Evolutionary conservation across 2,113 vertebrate species (phyloP), one percentile per base, ranked within the genome.

Genomic region (Rhinoderma darwinii): DNA sequence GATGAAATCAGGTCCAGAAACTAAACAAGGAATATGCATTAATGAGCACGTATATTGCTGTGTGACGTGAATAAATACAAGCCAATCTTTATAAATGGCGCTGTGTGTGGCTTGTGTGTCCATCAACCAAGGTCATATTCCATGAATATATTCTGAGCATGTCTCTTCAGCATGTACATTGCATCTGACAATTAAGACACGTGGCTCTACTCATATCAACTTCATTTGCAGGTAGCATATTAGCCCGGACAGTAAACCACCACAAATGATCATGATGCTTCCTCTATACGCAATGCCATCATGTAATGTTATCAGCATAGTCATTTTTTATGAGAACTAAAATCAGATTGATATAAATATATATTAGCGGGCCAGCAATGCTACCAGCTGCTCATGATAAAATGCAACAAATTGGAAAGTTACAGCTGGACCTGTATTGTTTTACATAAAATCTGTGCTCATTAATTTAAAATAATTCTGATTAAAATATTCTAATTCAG

Each of bases 1-100:
- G 98, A 98, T 5, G 98, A 99, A 92, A 99, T 99, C 92, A 99
- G 91, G 90, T 99, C 98, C 88, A 99, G 92, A 90, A 99, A 99
- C 98, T 99, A 90, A 30, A 88, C 90, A 8, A 89, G 83, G 89
- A 86, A 30, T 15, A 59, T 35, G 25, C 7, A 32, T 78, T 6
- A 81, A 37, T 20, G 15, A 27, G n/a, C 50, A 73, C 17, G 20
- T 15, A 44, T 80, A 56, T 41, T n/a, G 79, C 22, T 74, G 47
- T 41, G 70, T 56, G 68, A 39, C 43, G 17, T 74, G 68, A 74
- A 54, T 84, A 30, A 27, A 59, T 10, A 76, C 15, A 43, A 15
- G n/a, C 51, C 37, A 84, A 84, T 63, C 15, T 63, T n/a, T 44
- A 18, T 9, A 30, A 81, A 82, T 27, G 54, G n/a, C 14, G 30